These are phyloP conservation scores for Aptenodytes forsteri DNA, from an alignment of 2,113 vertebrate genomes.

Conservation along the genomic window DNA sequence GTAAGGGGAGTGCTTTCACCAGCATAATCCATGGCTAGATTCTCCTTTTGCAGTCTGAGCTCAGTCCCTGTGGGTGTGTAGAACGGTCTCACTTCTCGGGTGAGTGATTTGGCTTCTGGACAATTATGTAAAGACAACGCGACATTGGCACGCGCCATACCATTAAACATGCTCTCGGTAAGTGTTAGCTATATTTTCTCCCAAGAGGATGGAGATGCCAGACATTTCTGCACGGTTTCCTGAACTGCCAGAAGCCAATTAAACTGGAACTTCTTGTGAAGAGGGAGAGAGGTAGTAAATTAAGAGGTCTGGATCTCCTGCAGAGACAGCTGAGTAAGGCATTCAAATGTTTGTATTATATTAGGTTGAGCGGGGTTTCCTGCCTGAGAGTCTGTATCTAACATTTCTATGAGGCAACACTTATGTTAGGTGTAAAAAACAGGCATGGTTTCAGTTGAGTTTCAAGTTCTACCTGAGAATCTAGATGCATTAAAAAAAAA, in stretches of 20 bases:
- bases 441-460: neutral
- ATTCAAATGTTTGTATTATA: neutral
- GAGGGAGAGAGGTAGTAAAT: neutral
- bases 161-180: neutral
- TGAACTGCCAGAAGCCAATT: neutral
- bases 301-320: neutral
- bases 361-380: neutral
- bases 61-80: neutral
- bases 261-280: neutral
- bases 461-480: neutral
- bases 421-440: neutral
- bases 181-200: neutral
- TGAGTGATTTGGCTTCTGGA: neutral
- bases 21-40: neutral
- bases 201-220: neutral
- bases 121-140: neutral
- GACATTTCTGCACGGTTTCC: neutral
- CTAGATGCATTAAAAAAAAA: neutral
- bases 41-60: neutral
- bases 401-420: neutral
- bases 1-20: neutral
- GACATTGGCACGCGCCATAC: fast-evolving
- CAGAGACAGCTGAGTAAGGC: neutral
- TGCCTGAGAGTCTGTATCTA: neutral
- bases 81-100: neutral